Percentiles rank a stretch among this genome's conserved stretches.
Conservation (phyloP, 92 coral and sea anemone genomes). For the Hydrozoanthus gracilis region DNA sequence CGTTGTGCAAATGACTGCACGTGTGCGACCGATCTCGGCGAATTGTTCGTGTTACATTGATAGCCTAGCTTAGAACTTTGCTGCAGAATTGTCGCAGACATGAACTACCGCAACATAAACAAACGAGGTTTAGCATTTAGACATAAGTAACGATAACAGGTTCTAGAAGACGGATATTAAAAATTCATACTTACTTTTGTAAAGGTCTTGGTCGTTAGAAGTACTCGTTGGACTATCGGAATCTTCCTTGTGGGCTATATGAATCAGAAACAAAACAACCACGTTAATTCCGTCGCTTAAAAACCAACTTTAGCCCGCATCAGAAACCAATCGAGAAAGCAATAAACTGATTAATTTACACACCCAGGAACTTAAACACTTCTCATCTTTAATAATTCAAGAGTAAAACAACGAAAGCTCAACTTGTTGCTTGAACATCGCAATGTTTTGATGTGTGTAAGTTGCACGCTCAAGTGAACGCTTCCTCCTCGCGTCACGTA, state of each 20-base stretch:
- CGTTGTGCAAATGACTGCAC: slow-evolving; percentile 90
- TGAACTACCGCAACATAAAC: slow-evolving; percentile 25
- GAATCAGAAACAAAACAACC: slow-evolving; percentile 17
- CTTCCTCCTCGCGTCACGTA: slow-evolving; percentile 11
- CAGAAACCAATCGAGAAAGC: slow-evolving; percentile 34
- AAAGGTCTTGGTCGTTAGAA: slow-evolving; percentile 79
- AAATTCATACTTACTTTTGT: slow-evolving; percentile 87
- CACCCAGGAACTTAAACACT: slow-evolving; percentile 92
- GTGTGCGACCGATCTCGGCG: slow-evolving; percentile 56
- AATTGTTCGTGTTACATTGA: slow-evolving; percentile 26
- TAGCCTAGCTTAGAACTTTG: too few species aligned
- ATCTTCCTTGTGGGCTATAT: slow-evolving; percentile 86
- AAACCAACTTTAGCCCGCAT: slow-evolving; percentile 9
- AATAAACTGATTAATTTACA: slow-evolving; percentile 71
- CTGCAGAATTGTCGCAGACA: neutral
- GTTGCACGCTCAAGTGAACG: slow-evolving; percentile 22
- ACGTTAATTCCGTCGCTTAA: neutral
- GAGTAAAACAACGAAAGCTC: slow-evolving; percentile 79
- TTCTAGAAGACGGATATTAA: slow-evolving; percentile 71
- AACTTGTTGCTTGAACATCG: slow-evolving; percentile 82
- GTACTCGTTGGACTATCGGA: slow-evolving; percentile 78
- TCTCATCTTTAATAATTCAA: slow-evolving; percentile 80
- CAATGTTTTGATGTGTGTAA: slow-evolving; percentile 53
- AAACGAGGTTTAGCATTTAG: slow-evolving; percentile 13
- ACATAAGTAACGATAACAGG: slow-evolving; percentile 53